Percentiles rank a stretch among this genome's conserved stretches.
These are phyloP conservation scores for Epizoanthus ramosus DNA, from an alignment of 92 coral and sea anemone genomes.

Conservation along the genomic window DNA sequence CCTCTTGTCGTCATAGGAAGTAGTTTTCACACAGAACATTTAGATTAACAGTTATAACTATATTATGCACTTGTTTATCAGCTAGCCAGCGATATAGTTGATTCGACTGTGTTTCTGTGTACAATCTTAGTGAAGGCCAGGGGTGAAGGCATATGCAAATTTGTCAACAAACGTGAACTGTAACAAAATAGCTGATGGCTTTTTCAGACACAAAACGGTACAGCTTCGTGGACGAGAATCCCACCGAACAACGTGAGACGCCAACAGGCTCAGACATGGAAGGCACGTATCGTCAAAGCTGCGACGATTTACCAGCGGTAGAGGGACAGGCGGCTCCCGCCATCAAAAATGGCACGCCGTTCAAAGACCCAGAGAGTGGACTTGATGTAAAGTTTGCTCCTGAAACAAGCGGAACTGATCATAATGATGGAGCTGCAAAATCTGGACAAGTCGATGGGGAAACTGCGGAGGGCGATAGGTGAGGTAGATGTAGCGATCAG, in stretches of 20 bases:
- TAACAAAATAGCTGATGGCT: neutral
- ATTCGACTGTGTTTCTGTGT: neutral
- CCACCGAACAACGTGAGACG: slow-evolving; percentile 14
- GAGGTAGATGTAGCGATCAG: neutral
- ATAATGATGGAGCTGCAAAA: slow-evolving; percentile 1
- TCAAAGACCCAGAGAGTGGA: neutral
- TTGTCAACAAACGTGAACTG: neutral
- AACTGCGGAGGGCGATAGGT: neutral
- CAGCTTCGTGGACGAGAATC: slow-evolving; percentile 21
- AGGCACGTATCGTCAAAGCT: slow-evolving; percentile 5
- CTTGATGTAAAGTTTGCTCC: slow-evolving; percentile 22
- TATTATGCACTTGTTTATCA: neutral
- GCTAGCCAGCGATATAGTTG: neutral
- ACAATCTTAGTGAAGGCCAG: neutral
- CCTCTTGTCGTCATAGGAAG: slow-evolving; percentile 12
- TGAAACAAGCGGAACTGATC: neutral
- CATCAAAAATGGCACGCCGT: neutral
- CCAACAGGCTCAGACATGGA: slow-evolving; percentile 12
- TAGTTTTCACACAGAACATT: neutral
- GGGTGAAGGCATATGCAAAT: neutral
- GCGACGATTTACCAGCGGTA: neutral
- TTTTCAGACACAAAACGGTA: slow-evolving; percentile 39
- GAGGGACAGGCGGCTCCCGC: neutral
- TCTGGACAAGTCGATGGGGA: neutral
- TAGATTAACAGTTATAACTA: neutral